These are phyloP conservation scores for Ectropis crepuscularia DNA, from an alignment of 2,888 invertebrate species.

Conservation along the genomic window DNA sequence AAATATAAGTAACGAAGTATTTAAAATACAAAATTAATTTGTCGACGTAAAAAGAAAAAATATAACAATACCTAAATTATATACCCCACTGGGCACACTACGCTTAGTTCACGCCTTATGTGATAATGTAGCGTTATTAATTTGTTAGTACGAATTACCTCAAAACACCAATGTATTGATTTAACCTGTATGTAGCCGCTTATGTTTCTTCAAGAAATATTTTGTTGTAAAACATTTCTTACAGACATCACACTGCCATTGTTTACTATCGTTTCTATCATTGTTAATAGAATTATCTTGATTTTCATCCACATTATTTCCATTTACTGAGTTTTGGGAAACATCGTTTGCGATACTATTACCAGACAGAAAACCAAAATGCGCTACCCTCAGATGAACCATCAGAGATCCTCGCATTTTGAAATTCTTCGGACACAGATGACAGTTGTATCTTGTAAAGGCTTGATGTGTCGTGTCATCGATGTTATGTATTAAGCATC, in stretches of 20 bases:
- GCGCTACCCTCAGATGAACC: slow-evolving; percentile 92
- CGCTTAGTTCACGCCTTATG: background rate
- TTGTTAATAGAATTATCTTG: slow-evolving; percentile 53
- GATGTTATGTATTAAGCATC: slow-evolving; percentile 87
- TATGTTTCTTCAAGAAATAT: slow-evolving; percentile 95
- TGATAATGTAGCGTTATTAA: slow-evolving; percentile 42
- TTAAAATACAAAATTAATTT: too few relatives aligned
- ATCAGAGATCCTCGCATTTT: slow-evolving; percentile 93
- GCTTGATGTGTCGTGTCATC: slow-evolving; percentile 66
- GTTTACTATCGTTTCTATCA: slow-evolving; percentile 87
- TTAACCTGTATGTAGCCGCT: slow-evolving; percentile 92
- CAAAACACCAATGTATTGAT: slow-evolving; percentile 72
- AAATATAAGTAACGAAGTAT: too few relatives aligned
- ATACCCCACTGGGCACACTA: background rate
- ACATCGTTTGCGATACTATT: slow-evolving; percentile 45
- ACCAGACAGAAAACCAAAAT: slow-evolving; percentile 84
- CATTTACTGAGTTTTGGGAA: slow-evolving; percentile 44
- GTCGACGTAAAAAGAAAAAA: too few relatives aligned
- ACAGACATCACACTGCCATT: slow-evolving; percentile 95
- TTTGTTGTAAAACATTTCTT: slow-evolving; percentile 94
- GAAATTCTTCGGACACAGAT: slow-evolving; percentile 91
- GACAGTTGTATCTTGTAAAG: slow-evolving; percentile 87
- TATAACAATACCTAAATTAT: too few relatives aligned
- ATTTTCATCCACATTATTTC: slow-evolving; percentile 42
- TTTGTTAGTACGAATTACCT: slow-evolving; percentile 80